Conservation (phyloP, 2,888 invertebrate species). For the Hyppa rectilinea region DNA sequence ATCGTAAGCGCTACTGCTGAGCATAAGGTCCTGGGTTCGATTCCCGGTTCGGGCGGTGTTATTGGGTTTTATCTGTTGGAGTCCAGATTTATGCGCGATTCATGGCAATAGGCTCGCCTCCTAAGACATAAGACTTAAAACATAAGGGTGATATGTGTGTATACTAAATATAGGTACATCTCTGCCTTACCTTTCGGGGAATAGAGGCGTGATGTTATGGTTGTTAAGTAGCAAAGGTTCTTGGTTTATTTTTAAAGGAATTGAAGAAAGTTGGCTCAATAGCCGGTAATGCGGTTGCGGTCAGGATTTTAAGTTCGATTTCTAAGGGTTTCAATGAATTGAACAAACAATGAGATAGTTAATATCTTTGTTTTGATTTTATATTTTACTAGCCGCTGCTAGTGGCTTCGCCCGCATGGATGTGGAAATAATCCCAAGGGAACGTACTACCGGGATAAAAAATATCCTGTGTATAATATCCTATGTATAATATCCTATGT, state of each 20-base stretch:
- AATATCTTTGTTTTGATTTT: slow-evolving; percentile 18
- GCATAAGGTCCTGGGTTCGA: background rate
- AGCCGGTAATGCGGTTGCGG: slow-evolving; percentile 17
- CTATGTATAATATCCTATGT: too few relatives aligned
- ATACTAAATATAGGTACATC: background rate
- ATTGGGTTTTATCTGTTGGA: background rate
- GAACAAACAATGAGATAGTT: slow-evolving; percentile 25
- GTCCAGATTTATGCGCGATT: too few relatives aligned
- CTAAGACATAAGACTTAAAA: background rate
- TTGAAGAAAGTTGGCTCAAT: slow-evolving; percentile 28
- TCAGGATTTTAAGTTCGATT: slow-evolving; percentile 28
- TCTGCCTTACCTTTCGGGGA: too few relatives aligned
- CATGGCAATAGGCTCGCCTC: background rate
- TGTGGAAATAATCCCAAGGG: too few relatives aligned
- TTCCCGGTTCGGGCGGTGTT: background rate
- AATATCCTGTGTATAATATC: too few relatives aligned
- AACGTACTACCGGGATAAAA: too few relatives aligned
- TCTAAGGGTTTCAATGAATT: slow-evolving; percentile 21
- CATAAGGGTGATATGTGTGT: background rate
- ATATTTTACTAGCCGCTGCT: background rate
- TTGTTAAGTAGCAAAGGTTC: background rate
- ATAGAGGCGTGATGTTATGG: background rate
- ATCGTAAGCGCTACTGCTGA: background rate
- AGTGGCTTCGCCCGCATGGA: too few relatives aligned
- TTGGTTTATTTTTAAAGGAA: slow-evolving; percentile 4